Base-by-base conservation (phyloP, 2,113 vertebrate genomes). In the Seriola quinqueradiata region DNA sequence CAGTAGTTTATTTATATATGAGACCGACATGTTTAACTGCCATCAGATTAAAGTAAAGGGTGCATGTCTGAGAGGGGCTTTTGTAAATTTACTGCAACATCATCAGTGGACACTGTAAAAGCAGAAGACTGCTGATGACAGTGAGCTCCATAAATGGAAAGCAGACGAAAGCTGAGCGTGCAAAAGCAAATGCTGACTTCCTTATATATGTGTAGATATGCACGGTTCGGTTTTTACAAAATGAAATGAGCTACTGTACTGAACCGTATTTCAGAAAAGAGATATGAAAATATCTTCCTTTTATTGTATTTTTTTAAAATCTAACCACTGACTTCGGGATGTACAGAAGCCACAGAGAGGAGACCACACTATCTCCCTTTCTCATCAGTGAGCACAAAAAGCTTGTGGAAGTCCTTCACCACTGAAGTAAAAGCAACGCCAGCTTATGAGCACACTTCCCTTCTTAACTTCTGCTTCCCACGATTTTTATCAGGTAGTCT, bases 401-500 rank as follows among this genome's bases (percentile, higher is more conserved):
- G 64, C 34, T 54, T 10, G 28, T 11, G n/a, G 42, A 8, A 80
- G n/a, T 14, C 50, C 61, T 64, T 23, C 28, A 48, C 48, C 50
- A 52, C 44, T 28, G 54, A 64, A 60, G 70, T 7, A 61, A 76
- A 60, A 64, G 55, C 7, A 80, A 25, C 44, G 36, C 23, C 5
- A 40, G 28, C n/a, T 36, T 23, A 48, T 4, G 55, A 65, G 17
- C 52, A 50, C 70, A 86, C 75, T 87, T 84, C 86, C 75, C 65
- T 69, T 63, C 67, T 67, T 61, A 16, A 75, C 81, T 74, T 88
- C 75, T 86, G 75, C 79, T 84, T 90, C 78, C 68, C 63, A 84
- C 2, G 4, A 23, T 60, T 69, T 75, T 61, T 79, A 86, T 84
- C 61, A 77, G 67, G 17, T 67, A 32, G 17, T 59, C 28, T 14